Base-by-base conservation (phyloP, 2,888 invertebrate genomes). In the Ochlodes sylvanus region DNA sequence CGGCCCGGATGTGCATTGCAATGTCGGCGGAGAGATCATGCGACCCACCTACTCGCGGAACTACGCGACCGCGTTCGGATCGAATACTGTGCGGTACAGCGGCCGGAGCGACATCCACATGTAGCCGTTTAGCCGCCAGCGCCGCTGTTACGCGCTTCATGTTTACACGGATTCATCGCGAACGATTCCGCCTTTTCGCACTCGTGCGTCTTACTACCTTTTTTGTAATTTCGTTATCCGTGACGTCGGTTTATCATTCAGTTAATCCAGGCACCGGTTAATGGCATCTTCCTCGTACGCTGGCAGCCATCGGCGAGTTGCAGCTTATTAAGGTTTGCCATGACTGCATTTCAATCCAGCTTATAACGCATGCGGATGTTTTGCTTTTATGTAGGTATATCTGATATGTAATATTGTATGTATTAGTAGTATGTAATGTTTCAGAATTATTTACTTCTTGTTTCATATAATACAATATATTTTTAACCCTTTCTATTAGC, bases 1-100 rank as follows among this genome's bases (percentile, higher is more conserved):
- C 92, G 90, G 84, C 86, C 89, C 91, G 91, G 91, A 90, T 91
- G 86, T 91, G 90, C 90, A 90, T 86, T 81, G 90, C 88, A 82
- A 85, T 86, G 82, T 83, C 80, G 85, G 70, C 82, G 81, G 85
- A 86, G 88, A 88, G 86, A 89, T 88, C 89, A 81, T 77, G 76
- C 87, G 83, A 81, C 83, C 82, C 80, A 85, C 84, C 85, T 86
- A 83, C 83, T 81, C 79, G 80, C 81, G 81, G 81, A 83, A 82
- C 78, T 81, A 77, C 75, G 78, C 77, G 78, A 74, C 75, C 74
- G 74, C 77, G 76, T 77, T 80, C 73, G 69, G 73, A 75, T 77
- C 76, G 73, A 77, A 77, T 72, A 73, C 72, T 70, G 69, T 72
- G 69, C 70, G 63, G 64, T 70, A 72, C 69, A 68, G 54, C 27